Evolutionary conservation across 2,113 vertebrate genomes (phyloP).

Genomic region (Paracanthobrama guichenoti): DNA sequence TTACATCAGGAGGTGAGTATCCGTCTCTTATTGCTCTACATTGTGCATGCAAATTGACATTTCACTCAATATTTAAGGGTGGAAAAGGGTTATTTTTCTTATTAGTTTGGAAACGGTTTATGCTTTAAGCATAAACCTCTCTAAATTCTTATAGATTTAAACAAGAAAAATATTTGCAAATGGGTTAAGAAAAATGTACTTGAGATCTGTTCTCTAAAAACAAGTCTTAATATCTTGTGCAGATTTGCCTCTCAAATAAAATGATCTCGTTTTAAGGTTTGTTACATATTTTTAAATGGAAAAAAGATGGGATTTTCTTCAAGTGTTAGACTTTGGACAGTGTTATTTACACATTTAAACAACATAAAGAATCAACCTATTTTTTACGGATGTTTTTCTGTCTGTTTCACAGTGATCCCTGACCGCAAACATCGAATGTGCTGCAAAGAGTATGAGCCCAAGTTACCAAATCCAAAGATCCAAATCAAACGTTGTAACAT

Average conservation of each 20-base stretch:
- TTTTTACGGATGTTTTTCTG: not conserved
- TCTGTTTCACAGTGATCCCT: constrained; percentile 4
- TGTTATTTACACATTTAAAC: not conserved
- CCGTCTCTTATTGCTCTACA: not conserved
- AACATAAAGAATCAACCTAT: not conserved
- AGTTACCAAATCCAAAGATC: rapidly evolving
- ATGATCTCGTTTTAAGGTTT: not conserved
- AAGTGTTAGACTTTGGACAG: no score
- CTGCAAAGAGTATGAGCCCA: not conserved
- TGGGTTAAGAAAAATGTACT: no score
- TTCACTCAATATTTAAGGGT: not conserved
- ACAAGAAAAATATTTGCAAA: no score
- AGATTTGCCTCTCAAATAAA: not conserved
- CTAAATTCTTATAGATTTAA: not conserved
- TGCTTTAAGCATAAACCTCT: no score
- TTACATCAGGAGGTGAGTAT: constrained; percentile 42
- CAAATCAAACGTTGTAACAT: not conserved
- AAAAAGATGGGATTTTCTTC: no score
- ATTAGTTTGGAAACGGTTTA: not conserved
- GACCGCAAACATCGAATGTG: not conserved
- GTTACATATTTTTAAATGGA: no score
- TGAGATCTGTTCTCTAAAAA: not conserved
- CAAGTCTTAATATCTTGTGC: not conserved
- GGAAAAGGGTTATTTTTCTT: not conserved
- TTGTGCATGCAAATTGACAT: not conserved